Evolutionary conservation across 2,888 invertebrate species (phyloP), one percentile per base, ranked within the genome.

Genomic region (Sclerodermus sp.): DNA sequence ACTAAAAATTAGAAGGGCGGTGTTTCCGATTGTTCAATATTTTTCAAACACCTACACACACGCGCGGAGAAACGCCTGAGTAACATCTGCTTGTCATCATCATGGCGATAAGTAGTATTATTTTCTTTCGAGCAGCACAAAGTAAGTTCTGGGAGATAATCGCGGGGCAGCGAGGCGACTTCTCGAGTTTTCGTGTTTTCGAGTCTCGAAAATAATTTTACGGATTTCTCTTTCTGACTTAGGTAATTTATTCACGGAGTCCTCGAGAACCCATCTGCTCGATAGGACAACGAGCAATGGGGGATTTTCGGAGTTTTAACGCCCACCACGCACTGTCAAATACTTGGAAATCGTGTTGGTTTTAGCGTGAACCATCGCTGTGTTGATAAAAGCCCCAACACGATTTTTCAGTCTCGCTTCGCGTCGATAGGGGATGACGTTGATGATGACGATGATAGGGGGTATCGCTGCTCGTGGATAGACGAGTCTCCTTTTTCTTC

Each of bases 381-480:
- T 8, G 23, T 5, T 23, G 8, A 23, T 23, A 23, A n/a, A n/a
- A n/a, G n/a, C n/a, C 23, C 23, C 3, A 23, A 23, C 4, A 23
- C 23, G 8, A 70, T 72, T 71, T 71, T 66, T 71, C 68, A 71
- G 55, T 45, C 62, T 46, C 49, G 43, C 57, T 36, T 14, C 36
- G 43, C 44, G 52, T 55, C 56, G 64, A 44, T 54, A 47, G 43
- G 23, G 23, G 23, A 23, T 23, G 23, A 23, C n/a, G n/a, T n/a
- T n/a, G n/a, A n/a, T n/a, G n/a, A n/a, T n/a, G n/a, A n/a, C n/a
- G n/a, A n/a, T n/a, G n/a, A n/a, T n/a, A n/a, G n/a, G n/a, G n/a
- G n/a, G n/a, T n/a, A n/a, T n/a, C n/a, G n/a, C n/a, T n/a, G n/a
- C n/a, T n/a, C n/a, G n/a, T n/a, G n/a, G n/a, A n/a, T n/a, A n/a